Base-by-base conservation (phyloP, 2,797 vertebrate species). In the Sciaenops ocellatus region DNA sequence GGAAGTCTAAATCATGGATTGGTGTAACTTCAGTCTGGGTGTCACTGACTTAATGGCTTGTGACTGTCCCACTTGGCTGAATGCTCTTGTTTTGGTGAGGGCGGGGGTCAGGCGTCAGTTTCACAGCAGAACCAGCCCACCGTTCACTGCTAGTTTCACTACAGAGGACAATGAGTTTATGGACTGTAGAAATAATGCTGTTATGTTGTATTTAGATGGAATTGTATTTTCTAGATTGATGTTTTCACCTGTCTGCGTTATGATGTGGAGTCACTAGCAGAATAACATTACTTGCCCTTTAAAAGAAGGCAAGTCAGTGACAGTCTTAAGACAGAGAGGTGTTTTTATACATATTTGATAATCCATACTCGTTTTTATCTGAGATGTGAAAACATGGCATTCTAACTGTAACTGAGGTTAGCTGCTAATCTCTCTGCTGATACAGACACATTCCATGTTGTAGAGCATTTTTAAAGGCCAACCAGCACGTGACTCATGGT, bases 241-340 rank as follows among this genome's bases (percentile, higher is more conserved):
- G 30, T 30, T 30, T 30, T 30, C 30, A 6, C 30, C 30, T 30
- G 30, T 38, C 8, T 0, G 34, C 9, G 34, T 38, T 38, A 38
- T 38, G 34, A 38, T 2, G 34, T 9, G 8, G 34, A 38, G 34
- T 8, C 30, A 34, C 30, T 7, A 7, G 30, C 34, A 9, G 34
- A 38, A 38, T 38, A 38, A 38, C 34, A 38, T 38, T 38, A 38
- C 34, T 38, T 9, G 2, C 34, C 34, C 9, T 38, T 34, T 34
- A 20, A 56, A 34, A 28, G 3, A 28, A 30, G 75, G 69, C 59
- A 73, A 73, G 80, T 34, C 30, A 42, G 41, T 6, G 3, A 26
- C 22, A 17, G 24, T 48, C 17, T 48, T 50, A 5, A 6, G 18
- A 38, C 34, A 38, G 8, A 38, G 3, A 41, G 10, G 3, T 8